These are phyloP conservation scores for Castor canadensis DNA, from an alignment of 2,113 vertebrate genomes.

Conservation along the genomic window DNA sequence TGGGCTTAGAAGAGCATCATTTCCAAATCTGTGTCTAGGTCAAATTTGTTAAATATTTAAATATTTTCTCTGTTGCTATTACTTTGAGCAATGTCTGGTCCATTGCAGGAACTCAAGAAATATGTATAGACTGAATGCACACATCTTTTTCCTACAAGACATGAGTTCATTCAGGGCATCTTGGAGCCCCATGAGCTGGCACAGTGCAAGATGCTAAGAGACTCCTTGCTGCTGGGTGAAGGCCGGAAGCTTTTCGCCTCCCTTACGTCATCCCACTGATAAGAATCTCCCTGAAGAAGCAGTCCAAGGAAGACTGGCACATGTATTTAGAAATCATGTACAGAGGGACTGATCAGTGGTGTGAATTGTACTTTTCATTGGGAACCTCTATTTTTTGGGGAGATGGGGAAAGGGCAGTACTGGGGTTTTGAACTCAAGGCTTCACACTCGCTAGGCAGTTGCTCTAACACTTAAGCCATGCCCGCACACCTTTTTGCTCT, in stretches of 20 bases:
- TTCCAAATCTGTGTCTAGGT: neutral
- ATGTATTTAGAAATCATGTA: neutral
- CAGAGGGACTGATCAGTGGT: neutral
- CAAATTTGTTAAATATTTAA: slow-evolving; percentile 4
- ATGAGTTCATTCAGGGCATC: neutral
- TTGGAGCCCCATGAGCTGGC: neutral
- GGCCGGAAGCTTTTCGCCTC: neutral
- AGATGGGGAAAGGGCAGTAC: too few relatives aligned
- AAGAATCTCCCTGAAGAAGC: too few relatives aligned
- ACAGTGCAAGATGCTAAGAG: neutral
- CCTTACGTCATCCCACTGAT: neutral
- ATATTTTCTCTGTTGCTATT: neutral
- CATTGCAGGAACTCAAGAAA: neutral
- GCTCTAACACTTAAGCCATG: too few relatives aligned
- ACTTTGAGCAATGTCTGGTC: neutral
- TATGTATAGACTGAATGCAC: neutral
- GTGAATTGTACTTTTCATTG: neutral
- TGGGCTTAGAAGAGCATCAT: neutral
- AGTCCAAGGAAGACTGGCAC: neutral
- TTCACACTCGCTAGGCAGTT: too few relatives aligned
- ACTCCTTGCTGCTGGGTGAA: neutral
- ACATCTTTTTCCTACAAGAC: neutral
- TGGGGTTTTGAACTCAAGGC: too few relatives aligned
- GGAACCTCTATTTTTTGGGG: neutral
- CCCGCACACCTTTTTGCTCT: too few relatives aligned